Percentiles rank a stretch among this genome's conserved stretches.
These are phyloP conservation scores for Mnemiopsis leidyi DNA, from an alignment of 37 sponge, comb jelly and placozoan species.

Conservation along the genomic window DNA sequence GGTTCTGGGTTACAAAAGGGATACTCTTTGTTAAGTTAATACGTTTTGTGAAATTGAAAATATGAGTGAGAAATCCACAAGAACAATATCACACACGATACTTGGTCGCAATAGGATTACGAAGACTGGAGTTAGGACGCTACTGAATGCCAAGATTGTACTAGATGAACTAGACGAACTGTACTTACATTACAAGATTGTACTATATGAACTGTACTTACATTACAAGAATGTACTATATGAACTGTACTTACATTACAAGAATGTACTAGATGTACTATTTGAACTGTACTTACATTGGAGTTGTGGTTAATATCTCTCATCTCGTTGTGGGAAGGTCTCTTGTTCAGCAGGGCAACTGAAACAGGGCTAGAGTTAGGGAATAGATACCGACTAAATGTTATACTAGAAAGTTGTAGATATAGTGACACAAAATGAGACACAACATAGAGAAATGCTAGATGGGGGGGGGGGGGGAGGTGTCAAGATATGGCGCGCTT, in stretches of 20 bases:
- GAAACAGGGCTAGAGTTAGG: neutral
- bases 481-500: neutral
- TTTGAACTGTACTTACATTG: neutral
- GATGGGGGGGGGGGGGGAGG: constrained; percentile 25
- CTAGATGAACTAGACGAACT: too few species aligned
- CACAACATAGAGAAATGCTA: too few species aligned
- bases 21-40: too few species aligned
- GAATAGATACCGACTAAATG: too few species aligned
- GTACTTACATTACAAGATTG: too few species aligned
- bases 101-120: too few species aligned
- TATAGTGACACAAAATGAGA: neutral
- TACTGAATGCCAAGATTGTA: too few species aligned
- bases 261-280: neutral
- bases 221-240: neutral
- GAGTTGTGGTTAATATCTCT: neutral
- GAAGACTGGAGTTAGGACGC: too few species aligned
- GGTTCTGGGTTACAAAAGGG: neutral
- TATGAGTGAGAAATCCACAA: too few species aligned
- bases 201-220: too few species aligned
- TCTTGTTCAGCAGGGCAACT: neutral
- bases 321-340: neutral
- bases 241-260: neutral
- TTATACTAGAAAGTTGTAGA: neutral
- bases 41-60: too few species aligned
- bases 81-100: too few species aligned